These are phyloP conservation scores for Burhinus bistriatus DNA, from an alignment of 2,113 vertebrate genomes.

Conservation along the genomic window DNA sequence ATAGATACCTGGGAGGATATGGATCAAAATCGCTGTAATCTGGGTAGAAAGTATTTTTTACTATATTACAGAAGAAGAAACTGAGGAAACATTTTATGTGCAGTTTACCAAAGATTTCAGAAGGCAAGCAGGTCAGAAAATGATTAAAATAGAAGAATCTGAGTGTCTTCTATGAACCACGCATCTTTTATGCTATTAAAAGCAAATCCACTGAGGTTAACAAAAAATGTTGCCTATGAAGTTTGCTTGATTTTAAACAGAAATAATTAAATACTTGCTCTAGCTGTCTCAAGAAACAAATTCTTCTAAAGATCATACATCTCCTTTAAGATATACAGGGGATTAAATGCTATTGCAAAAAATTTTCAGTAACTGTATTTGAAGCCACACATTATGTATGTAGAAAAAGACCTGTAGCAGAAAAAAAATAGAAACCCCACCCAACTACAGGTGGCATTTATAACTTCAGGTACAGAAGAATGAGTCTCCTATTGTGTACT, in stretches of 20 bases:
- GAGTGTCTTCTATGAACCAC: not conserved
- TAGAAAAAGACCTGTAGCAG: not conserved
- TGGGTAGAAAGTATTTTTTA: not conserved
- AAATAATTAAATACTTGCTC: slow-evolving; percentile 20
- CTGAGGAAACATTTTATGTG: not conserved
- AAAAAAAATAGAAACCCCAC: not conserved
- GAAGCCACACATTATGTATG: not conserved
- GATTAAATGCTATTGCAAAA: slow-evolving; percentile 10
- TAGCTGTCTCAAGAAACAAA: slow-evolving; percentile 31
- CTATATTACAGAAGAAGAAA: not conserved
- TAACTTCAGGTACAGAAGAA: not conserved
- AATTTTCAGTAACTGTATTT: not conserved
- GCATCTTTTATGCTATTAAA: slow-evolving; percentile 13
- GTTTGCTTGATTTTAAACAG: slow-evolving; percentile 26
- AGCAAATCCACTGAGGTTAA: slow-evolving; percentile 11
- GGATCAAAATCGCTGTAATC: not conserved
- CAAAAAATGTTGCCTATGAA: not conserved
- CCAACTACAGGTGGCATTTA: not conserved
- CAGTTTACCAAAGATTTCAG: not conserved
- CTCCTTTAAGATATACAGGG: slow-evolving; percentile 15
- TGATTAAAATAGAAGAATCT: slow-evolving; percentile 11
- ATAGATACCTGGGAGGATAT: not conserved
- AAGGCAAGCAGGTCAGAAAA: not conserved
- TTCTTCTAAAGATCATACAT: slow-evolving; percentile 36
- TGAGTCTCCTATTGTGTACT: not conserved